Base-by-base conservation (phyloP, 2,797 vertebrate genomes). In the Pseudomugil gertrudae region DNA sequence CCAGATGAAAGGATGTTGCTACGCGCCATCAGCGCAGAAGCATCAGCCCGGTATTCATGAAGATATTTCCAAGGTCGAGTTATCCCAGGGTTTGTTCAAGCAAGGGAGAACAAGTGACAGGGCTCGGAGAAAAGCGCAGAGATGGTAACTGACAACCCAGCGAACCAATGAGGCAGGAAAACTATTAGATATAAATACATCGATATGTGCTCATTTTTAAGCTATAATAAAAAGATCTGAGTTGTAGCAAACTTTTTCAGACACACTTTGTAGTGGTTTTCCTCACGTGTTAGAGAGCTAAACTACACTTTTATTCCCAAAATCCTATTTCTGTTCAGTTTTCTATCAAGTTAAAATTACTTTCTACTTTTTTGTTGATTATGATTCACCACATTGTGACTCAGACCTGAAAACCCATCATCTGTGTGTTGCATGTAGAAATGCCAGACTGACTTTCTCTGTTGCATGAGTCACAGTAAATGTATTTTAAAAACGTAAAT, bases 391-490 rank as follows among this genome's bases (percentile, higher is more conserved):
- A 58, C 56, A n/a, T 8, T 66, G 52, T 84, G 77, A 83, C 60
- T 84, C 81, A 83, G 35, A 67, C 38, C 35, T 74, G 71, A 81
- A 66, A 74, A 24, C 70, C 38, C 56, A 33, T 43, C 63, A 11
- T 55, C 19, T 19, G 38, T 43, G 17, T 38, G 13, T 32, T 38
- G 13, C 5, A 15, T 38, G 10, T 19, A 38, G 15, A 38, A 17
- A 38, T 24, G 43, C 62, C 60, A 67, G 59, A 74, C 58, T 54
- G 53, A 57, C 69, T 79, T 74, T 79, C 81, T 81, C 79, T 45
- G 9, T 29, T 29, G 70, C 63, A 66, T 85, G 79, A 87, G 59
- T 80, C 79, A 84, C 51, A 8, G 33, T 15, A 47, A n/a, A 77
- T 67, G 43, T 68, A 69, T 66, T n/a, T 67, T 71, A 69, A 47